Percentiles rank a stretch among this genome's conserved stretches.
phyloP scores from a whole-genome alignment of 2,797 vertebrate genomes.

The Crax fasciolata region DNA sequence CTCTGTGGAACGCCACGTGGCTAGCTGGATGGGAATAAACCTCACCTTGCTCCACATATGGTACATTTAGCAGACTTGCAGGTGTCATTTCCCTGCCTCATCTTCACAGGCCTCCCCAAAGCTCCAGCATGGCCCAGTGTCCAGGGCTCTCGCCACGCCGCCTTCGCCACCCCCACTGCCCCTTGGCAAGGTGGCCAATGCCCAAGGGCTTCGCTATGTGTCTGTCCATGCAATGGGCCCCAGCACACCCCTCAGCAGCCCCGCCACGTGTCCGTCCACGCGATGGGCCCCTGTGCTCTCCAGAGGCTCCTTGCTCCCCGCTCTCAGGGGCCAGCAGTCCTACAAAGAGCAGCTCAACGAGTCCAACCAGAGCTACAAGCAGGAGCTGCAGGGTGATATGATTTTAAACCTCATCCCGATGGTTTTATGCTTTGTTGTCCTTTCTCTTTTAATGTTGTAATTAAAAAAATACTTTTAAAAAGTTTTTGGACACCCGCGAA shows the following conservation, averaged over 20 bases:
- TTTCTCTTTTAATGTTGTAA: neutral
- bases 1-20: neutral
- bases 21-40: fast-evolving
- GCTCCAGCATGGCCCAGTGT: fast-evolving
- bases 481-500: neutral
- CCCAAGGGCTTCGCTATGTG: fast-evolving
- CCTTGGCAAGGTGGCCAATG: fast-evolving
- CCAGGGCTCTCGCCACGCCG: fast-evolving
- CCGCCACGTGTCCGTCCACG: too few relatives aligned
- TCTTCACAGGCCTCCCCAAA: fast-evolving
- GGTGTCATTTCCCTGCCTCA: fast-evolving
- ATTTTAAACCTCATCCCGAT: fast-evolving
- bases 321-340: fast-evolving
- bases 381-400: fast-evolving
- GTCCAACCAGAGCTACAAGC: neutral
- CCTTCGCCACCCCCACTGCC: fast-evolving
- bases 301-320: fast-evolving
- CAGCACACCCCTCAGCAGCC: too few relatives aligned
- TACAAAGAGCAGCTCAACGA: neutral
- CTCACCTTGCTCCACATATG: neutral
- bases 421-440: neutral
- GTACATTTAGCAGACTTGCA: fast-evolving
- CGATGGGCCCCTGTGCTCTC: fast-evolving
- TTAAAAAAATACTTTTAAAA: too few relatives aligned
- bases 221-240: neutral